A percentile compares a stretch with the other conserved stretches of the same genome.
These are phyloP conservation scores for Recurvirostra avosetta DNA, from an alignment of 2,113 vertebrate species.

Conservation along the genomic window DNA sequence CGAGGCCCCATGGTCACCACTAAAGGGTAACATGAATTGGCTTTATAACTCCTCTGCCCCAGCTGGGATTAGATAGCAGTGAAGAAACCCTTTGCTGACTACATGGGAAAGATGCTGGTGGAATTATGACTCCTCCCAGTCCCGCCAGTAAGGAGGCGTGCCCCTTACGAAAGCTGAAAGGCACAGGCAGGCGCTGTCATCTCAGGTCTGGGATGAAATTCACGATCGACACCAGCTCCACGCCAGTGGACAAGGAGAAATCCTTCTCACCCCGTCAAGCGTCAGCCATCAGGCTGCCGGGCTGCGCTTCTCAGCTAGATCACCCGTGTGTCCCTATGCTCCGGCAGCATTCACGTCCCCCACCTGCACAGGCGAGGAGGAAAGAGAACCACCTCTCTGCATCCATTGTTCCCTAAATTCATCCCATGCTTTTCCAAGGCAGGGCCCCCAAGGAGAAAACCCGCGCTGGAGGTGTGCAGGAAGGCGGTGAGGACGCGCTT, in stretches of 20 bases:
- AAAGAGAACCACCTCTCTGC: not conserved
- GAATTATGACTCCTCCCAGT: not conserved
- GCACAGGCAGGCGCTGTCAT: not conserved
- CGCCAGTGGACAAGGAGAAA: not conserved
- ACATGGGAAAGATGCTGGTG: not conserved
- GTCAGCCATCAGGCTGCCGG: not conserved
- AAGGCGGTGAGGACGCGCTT: not conserved
- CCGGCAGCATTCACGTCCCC: not conserved
- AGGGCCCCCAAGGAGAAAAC: not conserved
- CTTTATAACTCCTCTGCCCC: not conserved
- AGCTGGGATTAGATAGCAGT: not conserved
- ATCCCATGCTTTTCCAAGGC: not conserved
- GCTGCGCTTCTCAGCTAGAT: not conserved
- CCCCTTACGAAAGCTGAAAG: not conserved
- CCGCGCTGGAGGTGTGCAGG: fast-evolving
- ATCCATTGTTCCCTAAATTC: not conserved
- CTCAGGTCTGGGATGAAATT: not conserved
- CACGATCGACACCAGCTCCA: not conserved
- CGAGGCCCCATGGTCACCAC: not conserved
- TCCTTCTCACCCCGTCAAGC: not conserved
- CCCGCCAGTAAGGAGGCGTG: not conserved
- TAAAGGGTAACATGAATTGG: not conserved
- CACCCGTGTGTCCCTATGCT: not conserved
- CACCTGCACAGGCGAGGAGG: not conserved
- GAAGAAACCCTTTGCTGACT: not conserved